Evolutionary conservation across 2,888 invertebrate species (phyloP), one percentile per base, ranked within the genome.

Genomic region (Micoletzkya japonica): DNA sequence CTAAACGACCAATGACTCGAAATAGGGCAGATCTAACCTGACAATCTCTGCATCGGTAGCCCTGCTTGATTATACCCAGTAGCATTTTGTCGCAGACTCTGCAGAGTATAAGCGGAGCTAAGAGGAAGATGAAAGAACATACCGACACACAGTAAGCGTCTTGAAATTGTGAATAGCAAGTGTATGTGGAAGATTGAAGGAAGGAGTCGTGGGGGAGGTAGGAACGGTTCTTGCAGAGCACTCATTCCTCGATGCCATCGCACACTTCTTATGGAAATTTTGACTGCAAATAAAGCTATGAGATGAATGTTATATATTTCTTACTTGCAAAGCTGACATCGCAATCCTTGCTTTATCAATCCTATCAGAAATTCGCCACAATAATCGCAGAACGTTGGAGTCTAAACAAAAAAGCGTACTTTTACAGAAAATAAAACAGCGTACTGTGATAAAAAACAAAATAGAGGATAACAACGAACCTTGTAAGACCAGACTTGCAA

Each of bases 321-420:
- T 32, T 26, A 52, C 76, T 76, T 74, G 80, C 86, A 86, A 20
- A 74, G 70, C 26, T 77, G 72, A 72, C 85, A 85, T 36, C 54
- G 66, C 7, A 66, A 20, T 54, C 66, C 66, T 54, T 66, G 66
- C 37, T 66, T 66, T 4, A 66, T 70, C 28, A 85, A 64, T 7
- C 85, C 85, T n/a, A 85, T 76, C 52, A 85, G 72, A 69, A 85
- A 79, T 70, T 85, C 85, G 20, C 86, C 85, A 73, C 85, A 85
- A 70, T 82, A 85, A 70, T 85, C 85, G 71, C 85, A 85, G 72
- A 86, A 85, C 3, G 85, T 85, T 20, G 85, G 85, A 32, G 66
- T 36, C 54, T 66, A 2, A 66, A 24, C 17, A 30, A 28, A 30
- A 17, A 4, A 49, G 14, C 14, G 61, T 30, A 49, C 4, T 49